Evolutionary conservation across 2,888 invertebrate genomes (phyloP).

Genomic region (Sussaba pulchella): DNA sequence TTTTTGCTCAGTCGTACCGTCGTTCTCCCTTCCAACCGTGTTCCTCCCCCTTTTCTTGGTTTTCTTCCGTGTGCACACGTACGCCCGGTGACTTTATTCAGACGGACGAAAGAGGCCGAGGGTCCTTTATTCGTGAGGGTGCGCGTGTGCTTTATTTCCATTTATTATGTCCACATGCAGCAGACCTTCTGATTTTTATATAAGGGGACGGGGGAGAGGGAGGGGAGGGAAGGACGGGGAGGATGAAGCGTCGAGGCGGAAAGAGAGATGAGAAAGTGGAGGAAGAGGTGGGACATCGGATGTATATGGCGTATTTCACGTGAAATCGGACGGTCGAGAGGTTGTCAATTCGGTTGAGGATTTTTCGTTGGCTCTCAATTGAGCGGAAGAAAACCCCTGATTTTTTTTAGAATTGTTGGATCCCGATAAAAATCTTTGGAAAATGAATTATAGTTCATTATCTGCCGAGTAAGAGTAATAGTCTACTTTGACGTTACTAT

Average conservation of each 20-base stretch:
- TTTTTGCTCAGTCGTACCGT: background rate
- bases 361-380: no score
- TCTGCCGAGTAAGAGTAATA: no score
- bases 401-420: background rate
- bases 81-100: constrained; percentile 27
- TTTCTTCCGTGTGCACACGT: background rate
- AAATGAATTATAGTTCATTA: background rate
- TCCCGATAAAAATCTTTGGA: background rate
- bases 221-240: constrained; percentile 21
- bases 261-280: constrained; percentile 18
- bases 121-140: constrained; percentile 22
- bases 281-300: constrained; percentile 26
- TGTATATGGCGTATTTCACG: no score
- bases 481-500: no score
- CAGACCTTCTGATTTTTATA: constrained; percentile 32
- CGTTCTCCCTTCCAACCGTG: background rate
- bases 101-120: constrained; percentile 19
- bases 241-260: constrained; percentile 6
- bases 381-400: no score
- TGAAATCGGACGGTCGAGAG: no score
- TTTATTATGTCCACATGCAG: constrained; percentile 33
- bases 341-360: no score
- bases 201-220: constrained; percentile 19
- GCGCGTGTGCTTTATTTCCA: constrained; percentile 37
- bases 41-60: background rate